Conservation (phyloP, 2,797 vertebrate species). For the Melanotaenia parkinsoni region DNA sequence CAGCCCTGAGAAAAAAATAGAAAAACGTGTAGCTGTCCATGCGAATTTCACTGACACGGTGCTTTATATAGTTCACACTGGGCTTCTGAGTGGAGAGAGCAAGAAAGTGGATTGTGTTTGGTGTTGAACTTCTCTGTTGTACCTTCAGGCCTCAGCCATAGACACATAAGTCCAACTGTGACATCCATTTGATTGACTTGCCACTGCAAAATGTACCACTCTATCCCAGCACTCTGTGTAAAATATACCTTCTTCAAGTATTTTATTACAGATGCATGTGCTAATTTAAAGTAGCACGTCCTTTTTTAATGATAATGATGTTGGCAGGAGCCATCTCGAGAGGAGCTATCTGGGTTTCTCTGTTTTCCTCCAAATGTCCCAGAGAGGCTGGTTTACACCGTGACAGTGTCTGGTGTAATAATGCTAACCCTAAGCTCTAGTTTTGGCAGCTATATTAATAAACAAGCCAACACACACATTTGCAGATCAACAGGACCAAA, state of each 20-base stretch:
- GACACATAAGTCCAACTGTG: constrained; percentile 66
- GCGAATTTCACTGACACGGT: constrained; percentile 74
- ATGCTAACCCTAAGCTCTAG: constrained; percentile 38
- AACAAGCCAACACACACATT: constrained; percentile 55
- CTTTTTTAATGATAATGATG: constrained; percentile 42
- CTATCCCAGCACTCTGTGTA: constrained; percentile 30
- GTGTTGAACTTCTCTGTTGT: constrained; percentile 65
- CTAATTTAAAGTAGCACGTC: constrained; percentile 40
- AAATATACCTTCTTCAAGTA: constrained; percentile 39
- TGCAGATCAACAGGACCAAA: constrained; percentile 43
- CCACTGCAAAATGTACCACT: constrained; percentile 64
- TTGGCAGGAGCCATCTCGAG: constrained; percentile 44
- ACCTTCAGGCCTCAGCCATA: constrained; percentile 66
- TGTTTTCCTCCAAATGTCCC: constrained; percentile 50
- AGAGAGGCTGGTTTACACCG: constrained; percentile 36
- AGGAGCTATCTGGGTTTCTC: constrained; percentile 44
- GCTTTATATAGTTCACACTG: constrained; percentile 72
- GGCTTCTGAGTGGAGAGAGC: constrained; percentile 68
- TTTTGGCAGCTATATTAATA: constrained; percentile 58
- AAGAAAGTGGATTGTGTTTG: constrained; percentile 61
- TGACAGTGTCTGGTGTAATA: constrained; percentile 50
- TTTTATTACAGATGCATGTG: constrained; percentile 16
- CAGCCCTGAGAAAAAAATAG: constrained; percentile 70
- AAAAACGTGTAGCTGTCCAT: constrained; percentile 79
- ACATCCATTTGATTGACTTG: constrained; percentile 65